phyloP scores from a whole-genome alignment of 2,888 invertebrate species.

The Leptogaster cylindrica region DNA sequence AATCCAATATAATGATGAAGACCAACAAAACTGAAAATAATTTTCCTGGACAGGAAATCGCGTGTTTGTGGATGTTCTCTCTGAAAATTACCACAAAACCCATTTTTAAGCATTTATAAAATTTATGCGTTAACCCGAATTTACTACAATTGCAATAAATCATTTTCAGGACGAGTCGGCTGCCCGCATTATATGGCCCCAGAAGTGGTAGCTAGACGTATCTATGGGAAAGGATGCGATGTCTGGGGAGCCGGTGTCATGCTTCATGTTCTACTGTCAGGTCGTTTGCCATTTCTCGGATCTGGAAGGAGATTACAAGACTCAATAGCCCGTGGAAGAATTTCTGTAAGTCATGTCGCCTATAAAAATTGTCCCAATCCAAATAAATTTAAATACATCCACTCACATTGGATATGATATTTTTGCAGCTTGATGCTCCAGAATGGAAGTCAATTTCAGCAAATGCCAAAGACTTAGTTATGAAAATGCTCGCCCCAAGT shows the following conservation, averaged over 20 bases:
- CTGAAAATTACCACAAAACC: too few species aligned
- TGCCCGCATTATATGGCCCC: constrained; percentile 99
- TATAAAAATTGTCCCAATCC: constrained; percentile 16
- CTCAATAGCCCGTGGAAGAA: constrained; percentile 83
- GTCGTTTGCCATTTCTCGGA: constrained; percentile 93
- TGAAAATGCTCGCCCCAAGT: constrained; percentile 91
- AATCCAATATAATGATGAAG: too few species aligned
- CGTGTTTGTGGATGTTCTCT: too few species aligned
- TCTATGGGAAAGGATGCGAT: constrained; percentile 94
- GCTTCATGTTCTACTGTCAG: constrained; percentile 91
- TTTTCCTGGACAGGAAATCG: too few species aligned
- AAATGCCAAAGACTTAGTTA: constrained; percentile 92
- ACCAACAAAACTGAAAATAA: too few species aligned
- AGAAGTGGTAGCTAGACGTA: constrained; percentile 89
- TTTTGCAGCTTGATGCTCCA: constrained; percentile 78
- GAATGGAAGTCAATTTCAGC: constrained; percentile 94
- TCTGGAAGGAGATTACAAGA: constrained; percentile 92
- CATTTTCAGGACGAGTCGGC: constrained; percentile 81
- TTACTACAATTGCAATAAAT: constrained; percentile 2
- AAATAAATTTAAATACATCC: neutral
- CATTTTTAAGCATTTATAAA: constrained; percentile 18
- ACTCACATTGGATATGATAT: neutral
- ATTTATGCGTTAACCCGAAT: constrained; percentile 5
- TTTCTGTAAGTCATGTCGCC: constrained; percentile 68
- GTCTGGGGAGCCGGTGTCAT: constrained; percentile 98